Evolutionary conservation across 1,140 invertebrate species (phyloP), one percentile per base, ranked within the genome.

Genomic region (Mamestra configurata): DNA sequence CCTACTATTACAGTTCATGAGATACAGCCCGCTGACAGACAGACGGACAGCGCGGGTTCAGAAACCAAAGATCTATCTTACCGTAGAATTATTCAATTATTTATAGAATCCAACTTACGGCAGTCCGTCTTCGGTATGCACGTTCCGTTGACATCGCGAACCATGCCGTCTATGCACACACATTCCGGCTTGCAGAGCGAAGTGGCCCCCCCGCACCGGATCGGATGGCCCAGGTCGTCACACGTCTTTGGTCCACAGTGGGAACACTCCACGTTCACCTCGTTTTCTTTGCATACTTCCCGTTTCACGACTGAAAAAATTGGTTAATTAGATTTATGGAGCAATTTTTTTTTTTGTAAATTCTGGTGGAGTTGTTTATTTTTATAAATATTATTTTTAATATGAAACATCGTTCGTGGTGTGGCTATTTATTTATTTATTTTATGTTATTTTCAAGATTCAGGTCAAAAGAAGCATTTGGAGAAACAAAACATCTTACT

Each of bases 121-220:
- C 88, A 89, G 7, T 90, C 84, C 37, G 22, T 79, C 46, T 83
- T 80, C 10, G 71, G 76, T 57, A 91, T 88, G 68, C 90, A 91
- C 0, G 82, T 79, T 4, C 86, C 85, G 24, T 86, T 80, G 18
- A 55, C 27, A 40, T 88, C 81, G 22, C 87, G 83, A 11, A 90
- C 79, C 64, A 85, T 87, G 0, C 86, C 89, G 8, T 86, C 78
- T 51, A 79, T 79, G 79, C 90, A 92, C 8, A 88, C 86, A 64
- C 90, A 92, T 61, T 88, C 85, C 37, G 85, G 80, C n/a, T 59
- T 78, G 57, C 90, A 90, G 0, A 83, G 13, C 0, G 75, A 79
- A 4, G 84, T 87, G 35, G 51, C 82, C 2, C 87, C 87, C 0
- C 57, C 61, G 40, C 87, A 88, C 0, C 81, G 79, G 15, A 83